Base-by-base conservation (phyloP, 2,797 vertebrate species). In the Microchirus variegatus region DNA sequence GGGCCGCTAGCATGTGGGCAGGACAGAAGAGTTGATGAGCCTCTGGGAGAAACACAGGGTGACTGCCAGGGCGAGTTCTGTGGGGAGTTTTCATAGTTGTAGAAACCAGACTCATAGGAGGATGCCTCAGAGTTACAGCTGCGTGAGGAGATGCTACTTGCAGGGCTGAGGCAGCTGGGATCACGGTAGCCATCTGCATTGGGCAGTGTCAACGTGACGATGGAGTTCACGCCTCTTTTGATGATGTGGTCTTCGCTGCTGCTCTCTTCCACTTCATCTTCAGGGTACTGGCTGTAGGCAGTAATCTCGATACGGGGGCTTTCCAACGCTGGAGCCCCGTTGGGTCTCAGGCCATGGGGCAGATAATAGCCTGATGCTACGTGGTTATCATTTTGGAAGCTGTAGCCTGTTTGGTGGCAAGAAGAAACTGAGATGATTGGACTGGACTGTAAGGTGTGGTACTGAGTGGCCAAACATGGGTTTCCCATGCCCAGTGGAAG, bases 251-350 rank as follows among this genome's bases (percentile, higher is more conserved):
- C 82, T 60, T 93, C 65, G 5, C 73, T 80, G 53, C 59, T 85
- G 52, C 91, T 90, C 50, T 96, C 96, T 52, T 97, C 96, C 2
- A 94, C 93, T 47, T 91, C 91, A 0, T 97, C 95, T 0, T 96
- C 96, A n/a, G 96, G 93, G 70, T 96, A 97, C 74, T 95, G 97
- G 78, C 92, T 91, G 81, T 97, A 99, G 41, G 97, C 94, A 0
- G 97, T 99, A 85, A 99, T 99, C 92, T 99, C 97, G 6, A 99
- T 99, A 36, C 97, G 95, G 0, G 97, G 97, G 70, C 97, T 98
- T 83, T 98, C 97, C 71, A 98, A 83, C 0, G 96, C 85, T 0
- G 95, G 96, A 35, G 95, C 94, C 31, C 95, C 95, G 1, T 95
- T 96, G 58, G 95, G 94, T 81, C 96, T 91, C 51, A 93, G 46